These are phyloP conservation scores for Phalacrocorax aristotelis DNA, from an alignment of 2,113 vertebrate species.

Conservation along the genomic window DNA sequence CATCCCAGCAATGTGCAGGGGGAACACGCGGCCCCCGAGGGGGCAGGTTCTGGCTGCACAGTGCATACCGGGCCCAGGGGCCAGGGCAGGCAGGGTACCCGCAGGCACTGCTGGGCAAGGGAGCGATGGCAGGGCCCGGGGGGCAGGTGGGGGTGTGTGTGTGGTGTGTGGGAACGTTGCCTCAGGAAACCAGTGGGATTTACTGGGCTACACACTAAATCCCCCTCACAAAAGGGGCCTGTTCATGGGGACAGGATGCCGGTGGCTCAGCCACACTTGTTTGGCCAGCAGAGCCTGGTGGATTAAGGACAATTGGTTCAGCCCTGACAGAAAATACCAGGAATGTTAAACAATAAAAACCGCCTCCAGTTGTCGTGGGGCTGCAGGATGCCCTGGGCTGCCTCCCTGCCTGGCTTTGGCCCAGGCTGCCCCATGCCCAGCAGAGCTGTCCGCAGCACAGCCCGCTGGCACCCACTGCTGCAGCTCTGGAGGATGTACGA, in stretches of 20 bases:
- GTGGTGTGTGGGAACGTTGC: slow-evolving; percentile 61
- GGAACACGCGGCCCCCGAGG: neutral
- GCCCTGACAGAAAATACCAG: slow-evolving; percentile 73
- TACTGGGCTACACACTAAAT: slow-evolving; percentile 68
- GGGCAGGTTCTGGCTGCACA: neutral
- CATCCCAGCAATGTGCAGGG: neutral
- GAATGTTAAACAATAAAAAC: slow-evolving; percentile 75
- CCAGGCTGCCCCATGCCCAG: neutral
- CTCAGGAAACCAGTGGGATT: slow-evolving; percentile 71
- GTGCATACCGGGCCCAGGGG: neutral
- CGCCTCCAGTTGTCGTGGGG: slow-evolving; percentile 62
- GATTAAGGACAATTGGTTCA: slow-evolving; percentile 77
- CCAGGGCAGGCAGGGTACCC: neutral
- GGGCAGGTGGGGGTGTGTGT: neutral
- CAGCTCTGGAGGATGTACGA: neutral
- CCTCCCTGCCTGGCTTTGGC: neutral
- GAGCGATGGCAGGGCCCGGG: neutral
- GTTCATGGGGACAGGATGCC: slow-evolving; percentile 68
- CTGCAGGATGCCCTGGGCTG: rapidly evolving
- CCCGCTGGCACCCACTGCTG: rapidly evolving
- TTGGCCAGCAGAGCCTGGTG: slow-evolving; percentile 71
- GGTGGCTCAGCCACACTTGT: slow-evolving; percentile 71
- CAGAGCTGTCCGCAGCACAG: neutral
- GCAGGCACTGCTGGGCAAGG: rapidly evolving
- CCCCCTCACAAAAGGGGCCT: slow-evolving; percentile 72